Evolutionary conservation across 2,113 vertebrate species (phyloP), one percentile per base, ranked within the genome.

Genomic region (Formicarius rufipectus): DNA sequence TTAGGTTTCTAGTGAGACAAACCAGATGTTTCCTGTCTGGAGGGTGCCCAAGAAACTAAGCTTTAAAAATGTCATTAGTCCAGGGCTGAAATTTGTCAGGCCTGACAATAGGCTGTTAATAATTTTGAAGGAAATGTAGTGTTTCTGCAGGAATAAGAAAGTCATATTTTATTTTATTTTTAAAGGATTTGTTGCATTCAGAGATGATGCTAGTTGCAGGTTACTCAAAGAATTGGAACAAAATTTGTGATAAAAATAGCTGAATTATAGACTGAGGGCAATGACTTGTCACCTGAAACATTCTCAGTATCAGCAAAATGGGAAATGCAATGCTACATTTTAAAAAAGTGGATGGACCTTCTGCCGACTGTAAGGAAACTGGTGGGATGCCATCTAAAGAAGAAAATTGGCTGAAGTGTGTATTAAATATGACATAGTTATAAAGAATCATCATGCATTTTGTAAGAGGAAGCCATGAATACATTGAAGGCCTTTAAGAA

Each of bases 1-100:
- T 87, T 66, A 44, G 9, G 6, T 81, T 93, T 68, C 44, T 67
- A 56, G 30, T 39, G 64, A 76, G 35, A 58, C 53, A 71, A 78
- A 63, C 24, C 90, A 96, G 93, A 96, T 97, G 93, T 97, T 96
- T 93, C 60, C 66, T 78, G 31, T 95, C 72, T 93, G 92, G 93
- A 89, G 9, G 21, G 4, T 76, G 83, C 68, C 82, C 90, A 95
- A 81, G 68, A 78, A 94, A 78, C 49, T 42, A 64, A 52, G 49
- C 44, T n/a, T 94, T 97, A 84, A 96, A 96, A 86, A 78, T 92
- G 90, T 71, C 88, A 45, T 74, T 95, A 88, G 44, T 77, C 9
- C 14, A 78, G 56, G 52, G 40, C 35, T 94, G 95, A 96, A 88
- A 91, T 88, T 93, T 93, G 20, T 94, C 90, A 96, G 68, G 33